These are phyloP conservation scores for Artibeus lituratus DNA, from an alignment of 2,797 vertebrate genomes.

Conservation along the genomic window DNA sequence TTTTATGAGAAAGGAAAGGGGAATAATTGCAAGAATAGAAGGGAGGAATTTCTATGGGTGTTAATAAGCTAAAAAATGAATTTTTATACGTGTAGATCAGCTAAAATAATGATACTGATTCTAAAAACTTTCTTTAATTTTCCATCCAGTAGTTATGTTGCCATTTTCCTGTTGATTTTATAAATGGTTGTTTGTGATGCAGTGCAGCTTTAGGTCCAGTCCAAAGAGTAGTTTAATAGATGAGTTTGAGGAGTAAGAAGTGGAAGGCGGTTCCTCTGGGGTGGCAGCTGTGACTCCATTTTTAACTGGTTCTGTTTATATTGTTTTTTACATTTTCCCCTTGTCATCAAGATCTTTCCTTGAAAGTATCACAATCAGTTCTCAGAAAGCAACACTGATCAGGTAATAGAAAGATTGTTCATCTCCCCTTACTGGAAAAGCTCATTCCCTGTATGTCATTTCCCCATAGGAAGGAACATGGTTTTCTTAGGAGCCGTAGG, in stretches of 20 bases:
- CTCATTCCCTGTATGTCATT: neutral
- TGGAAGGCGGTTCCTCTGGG: neutral
- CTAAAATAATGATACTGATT: neutral
- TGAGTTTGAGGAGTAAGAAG: neutral
- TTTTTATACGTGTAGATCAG: neutral
- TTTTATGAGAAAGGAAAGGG: neutral
- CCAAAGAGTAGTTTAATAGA: neutral
- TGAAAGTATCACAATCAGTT: neutral
- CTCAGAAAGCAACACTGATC: neutral
- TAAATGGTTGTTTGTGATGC: neutral
- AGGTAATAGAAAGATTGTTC: neutral
- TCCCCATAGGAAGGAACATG: neutral
- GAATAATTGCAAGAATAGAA: neutral
- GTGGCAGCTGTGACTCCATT: neutral
- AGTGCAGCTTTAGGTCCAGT: neutral
- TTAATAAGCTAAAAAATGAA: neutral
- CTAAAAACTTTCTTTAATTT: neutral
- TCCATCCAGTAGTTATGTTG: neutral
- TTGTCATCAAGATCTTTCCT: neutral
- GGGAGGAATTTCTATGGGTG: neutral
- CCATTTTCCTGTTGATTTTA: neutral
- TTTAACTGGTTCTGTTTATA: neutral
- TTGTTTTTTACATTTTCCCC: neutral
- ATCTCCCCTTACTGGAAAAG: neutral
- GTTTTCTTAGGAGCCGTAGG: neutral